Evolutionary conservation across 2,888 invertebrate genomes (phyloP).

Genomic region (Dynastes maya): DNA sequence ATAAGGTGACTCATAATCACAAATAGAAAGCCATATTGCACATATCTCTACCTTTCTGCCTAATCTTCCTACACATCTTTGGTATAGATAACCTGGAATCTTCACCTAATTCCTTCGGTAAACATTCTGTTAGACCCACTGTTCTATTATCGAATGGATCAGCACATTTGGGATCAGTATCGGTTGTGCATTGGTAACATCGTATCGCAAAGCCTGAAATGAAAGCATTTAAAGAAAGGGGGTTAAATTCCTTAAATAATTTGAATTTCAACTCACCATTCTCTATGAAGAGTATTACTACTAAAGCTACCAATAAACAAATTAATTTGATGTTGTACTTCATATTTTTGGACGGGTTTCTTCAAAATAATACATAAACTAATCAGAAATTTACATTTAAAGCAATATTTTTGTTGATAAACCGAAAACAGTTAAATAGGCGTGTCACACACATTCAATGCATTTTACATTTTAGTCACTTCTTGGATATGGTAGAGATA

Average conservation of each 20-base stretch:
- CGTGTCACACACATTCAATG: conserved; percentile 8
- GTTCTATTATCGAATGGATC: conserved; percentile 94
- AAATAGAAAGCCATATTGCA: not conserved
- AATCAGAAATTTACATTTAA: conserved; percentile 26
- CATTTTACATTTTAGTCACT: conserved; percentile 1
- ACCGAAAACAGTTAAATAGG: conserved; percentile 32
- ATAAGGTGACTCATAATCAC: not conserved
- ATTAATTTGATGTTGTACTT: conserved; percentile 37
- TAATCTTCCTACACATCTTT: conserved; percentile 92
- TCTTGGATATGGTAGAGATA: not conserved
- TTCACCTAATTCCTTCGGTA: conserved; percentile 70
- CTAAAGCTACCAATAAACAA: conserved; percentile 14
- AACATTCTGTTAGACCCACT: conserved; percentile 84
- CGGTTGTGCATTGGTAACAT: conserved; percentile 94
- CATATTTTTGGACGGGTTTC: conserved; percentile 1
- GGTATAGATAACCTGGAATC: conserved; percentile 81
- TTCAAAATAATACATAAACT: conserved; percentile 2
- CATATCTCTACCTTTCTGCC: conserved; percentile 83
- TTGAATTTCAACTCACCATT: conserved; percentile 35
- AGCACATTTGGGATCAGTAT: conserved; percentile 90
- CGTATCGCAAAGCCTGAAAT: conserved; percentile 75
- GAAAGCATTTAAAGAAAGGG: not conserved
- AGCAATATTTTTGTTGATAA: not conserved
- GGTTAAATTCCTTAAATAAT: not conserved
- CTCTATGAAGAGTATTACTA: conserved; percentile 30